Conservation (phyloP, 2,797 vertebrate genomes). For the Epinephelus coioides region DNA sequence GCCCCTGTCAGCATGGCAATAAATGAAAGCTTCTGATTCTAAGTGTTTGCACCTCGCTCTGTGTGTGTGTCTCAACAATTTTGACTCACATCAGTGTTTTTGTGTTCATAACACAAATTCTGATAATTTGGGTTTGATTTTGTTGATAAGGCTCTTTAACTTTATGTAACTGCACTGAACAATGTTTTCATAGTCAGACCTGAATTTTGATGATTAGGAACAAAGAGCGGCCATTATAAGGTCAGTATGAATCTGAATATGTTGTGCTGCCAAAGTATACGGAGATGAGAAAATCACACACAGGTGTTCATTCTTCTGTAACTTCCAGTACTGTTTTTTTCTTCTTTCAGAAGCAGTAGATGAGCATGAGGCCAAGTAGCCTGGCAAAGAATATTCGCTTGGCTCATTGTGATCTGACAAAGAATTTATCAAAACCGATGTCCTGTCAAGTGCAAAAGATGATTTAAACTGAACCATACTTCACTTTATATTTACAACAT, state of each 20-base stretch:
- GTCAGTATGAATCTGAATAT: neutral
- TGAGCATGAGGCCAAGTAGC: neutral
- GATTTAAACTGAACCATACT: neutral
- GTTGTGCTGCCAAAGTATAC: neutral
- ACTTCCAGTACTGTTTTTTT: neutral
- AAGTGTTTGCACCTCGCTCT: neutral
- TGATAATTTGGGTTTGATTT: neutral
- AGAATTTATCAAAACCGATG: neutral
- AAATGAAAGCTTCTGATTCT: neutral
- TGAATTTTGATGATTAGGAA: neutral
- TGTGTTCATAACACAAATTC: neutral
- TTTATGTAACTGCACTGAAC: neutral
- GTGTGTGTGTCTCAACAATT: neutral
- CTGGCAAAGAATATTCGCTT: slow-evolving; percentile 7
- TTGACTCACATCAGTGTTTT: neutral
- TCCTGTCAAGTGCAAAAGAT: neutral
- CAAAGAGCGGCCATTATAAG: slow-evolving; percentile 4
- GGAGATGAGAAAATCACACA: slow-evolving; percentile 18
- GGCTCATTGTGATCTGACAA: neutral
- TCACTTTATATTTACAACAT: neutral
- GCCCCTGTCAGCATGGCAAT: neutral
- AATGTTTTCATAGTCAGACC: neutral
- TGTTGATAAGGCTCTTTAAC: neutral
- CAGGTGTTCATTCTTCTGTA: slow-evolving; percentile 1
- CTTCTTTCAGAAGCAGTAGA: neutral